Evolutionary conservation across 2,797 vertebrate genomes (phyloP).

Genomic region (Myiotriccus ornatus): DNA sequence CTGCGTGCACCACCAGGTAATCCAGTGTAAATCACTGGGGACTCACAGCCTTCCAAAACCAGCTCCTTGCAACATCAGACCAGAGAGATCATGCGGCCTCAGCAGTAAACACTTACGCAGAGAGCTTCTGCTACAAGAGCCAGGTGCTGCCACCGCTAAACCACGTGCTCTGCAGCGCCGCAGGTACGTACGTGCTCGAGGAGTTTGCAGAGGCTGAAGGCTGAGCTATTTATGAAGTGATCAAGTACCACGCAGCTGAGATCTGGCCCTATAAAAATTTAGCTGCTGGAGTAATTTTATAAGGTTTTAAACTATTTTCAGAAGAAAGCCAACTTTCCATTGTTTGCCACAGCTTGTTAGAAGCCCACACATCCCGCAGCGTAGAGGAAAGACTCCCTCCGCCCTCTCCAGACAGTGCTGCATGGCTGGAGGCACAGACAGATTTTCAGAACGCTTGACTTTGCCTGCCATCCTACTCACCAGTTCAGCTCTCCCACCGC

Average conservation of each 20-base stretch:
- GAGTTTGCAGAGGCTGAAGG: not conserved
- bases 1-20: not conserved
- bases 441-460: not conserved
- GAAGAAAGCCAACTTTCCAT: constrained; percentile 29
- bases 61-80: not conserved
- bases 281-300: not conserved
- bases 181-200: not conserved
- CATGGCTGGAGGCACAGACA: not conserved
- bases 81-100: not conserved
- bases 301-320: constrained; percentile 9
- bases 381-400: not conserved
- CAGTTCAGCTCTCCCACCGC: not conserved
- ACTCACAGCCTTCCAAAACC: not conserved
- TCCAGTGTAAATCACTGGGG: not conserved
- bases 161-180: not conserved
- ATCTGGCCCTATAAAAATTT: not conserved
- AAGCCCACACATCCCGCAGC: not conserved
- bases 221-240: not conserved
- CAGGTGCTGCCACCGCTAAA: constrained; percentile 14
- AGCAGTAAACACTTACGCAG: not conserved
- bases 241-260: not conserved
- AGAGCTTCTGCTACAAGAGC: not conserved
- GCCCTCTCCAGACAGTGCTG: not conserved
- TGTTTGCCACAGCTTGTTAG: constrained; percentile 22
- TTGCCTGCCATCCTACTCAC: not conserved